Evolutionary conservation across 2,797 vertebrate genomes (phyloP).

Genomic region (Amblyraja radiata): DNA sequence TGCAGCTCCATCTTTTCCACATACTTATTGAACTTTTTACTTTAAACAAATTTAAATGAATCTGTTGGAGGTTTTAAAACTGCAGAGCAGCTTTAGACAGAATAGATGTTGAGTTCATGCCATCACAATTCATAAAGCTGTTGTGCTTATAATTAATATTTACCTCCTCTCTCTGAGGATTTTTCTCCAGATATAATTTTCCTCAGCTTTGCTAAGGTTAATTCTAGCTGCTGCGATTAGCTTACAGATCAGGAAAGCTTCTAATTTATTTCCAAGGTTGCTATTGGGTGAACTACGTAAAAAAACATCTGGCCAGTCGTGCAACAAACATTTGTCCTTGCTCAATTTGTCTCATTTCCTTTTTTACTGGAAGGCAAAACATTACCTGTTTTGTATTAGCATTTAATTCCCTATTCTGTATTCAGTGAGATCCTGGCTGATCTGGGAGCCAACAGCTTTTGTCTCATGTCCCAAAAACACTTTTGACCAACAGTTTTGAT

Average conservation of each 20-base stretch:
- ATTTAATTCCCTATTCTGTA: background rate
- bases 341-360: background rate
- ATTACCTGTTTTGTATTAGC: background rate
- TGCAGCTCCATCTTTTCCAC: background rate
- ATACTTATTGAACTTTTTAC: background rate
- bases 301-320: background rate
- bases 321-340: background rate
- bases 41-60: background rate
- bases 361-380: background rate
- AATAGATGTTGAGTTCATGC: no score
- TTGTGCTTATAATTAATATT: background rate
- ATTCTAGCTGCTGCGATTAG: background rate
- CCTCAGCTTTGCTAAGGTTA: background rate
- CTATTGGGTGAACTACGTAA: background rate
- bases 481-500: background rate
- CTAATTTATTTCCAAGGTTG: no score
- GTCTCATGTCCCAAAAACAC: background rate
- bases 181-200: background rate
- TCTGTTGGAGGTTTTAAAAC: background rate
- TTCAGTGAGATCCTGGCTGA: background rate
- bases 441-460: background rate
- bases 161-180: background rate
- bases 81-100: no score
- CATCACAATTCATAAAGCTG: background rate
- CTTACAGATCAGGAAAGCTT: background rate